A percentile compares a stretch with the other conserved stretches of the same genome.
Conservation (phyloP, 2,797 vertebrate genomes). For the Masticophis lateralis region DNA sequence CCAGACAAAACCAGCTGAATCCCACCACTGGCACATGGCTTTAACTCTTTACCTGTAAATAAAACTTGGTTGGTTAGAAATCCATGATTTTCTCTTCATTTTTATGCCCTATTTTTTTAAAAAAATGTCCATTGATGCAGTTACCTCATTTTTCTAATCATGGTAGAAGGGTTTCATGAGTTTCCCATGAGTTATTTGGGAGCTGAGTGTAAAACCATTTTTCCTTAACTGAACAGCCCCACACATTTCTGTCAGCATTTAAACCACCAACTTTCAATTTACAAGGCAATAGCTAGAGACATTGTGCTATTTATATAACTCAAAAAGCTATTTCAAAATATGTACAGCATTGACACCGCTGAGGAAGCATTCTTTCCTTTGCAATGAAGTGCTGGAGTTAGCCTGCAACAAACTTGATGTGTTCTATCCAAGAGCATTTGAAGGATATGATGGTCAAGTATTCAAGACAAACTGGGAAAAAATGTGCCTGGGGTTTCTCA, state of each 20-base stretch:
- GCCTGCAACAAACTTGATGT: neutral
- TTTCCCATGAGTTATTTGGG: neutral
- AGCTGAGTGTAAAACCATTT: neutral
- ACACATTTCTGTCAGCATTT: neutral
- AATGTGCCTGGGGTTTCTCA: neutral
- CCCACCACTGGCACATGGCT: neutral
- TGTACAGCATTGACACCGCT: neutral
- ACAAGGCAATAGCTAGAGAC: neutral
- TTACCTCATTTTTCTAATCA: neutral
- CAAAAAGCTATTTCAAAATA: neutral
- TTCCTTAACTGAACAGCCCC: neutral
- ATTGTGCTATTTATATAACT: neutral
- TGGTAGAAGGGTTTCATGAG: neutral
- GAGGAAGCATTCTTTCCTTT: neutral
- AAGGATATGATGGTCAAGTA: neutral
- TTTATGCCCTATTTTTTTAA: neutral
- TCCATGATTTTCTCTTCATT: neutral
- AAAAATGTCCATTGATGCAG: neutral
- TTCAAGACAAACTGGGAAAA: neutral
- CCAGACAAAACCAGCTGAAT: too few species aligned
- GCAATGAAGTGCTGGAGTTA: neutral
- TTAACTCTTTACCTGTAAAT: neutral
- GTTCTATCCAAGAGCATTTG: neutral
- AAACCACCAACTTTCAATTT: neutral
- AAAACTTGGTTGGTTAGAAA: neutral